Conservation (phyloP, 2,888 invertebrate species). For the Drosophila ezoana region DNA sequence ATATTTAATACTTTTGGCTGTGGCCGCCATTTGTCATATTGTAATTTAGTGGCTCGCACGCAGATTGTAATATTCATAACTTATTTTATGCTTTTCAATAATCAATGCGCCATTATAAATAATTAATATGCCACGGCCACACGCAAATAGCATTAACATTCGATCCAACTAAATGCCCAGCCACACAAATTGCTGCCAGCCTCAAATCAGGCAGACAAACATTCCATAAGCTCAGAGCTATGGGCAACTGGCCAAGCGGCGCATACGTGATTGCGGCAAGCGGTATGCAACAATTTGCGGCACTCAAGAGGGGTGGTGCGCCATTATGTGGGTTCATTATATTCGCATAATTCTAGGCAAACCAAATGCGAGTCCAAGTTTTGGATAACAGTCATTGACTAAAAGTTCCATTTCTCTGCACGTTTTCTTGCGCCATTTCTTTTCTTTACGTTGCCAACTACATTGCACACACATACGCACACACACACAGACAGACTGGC, state of each 20-base stretch:
- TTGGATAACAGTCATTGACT: slow-evolving; percentile 5
- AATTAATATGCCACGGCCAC: slow-evolving; percentile 39
- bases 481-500: slow-evolving; percentile 10
- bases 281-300: slow-evolving; percentile 47
- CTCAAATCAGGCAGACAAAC: slow-evolving; percentile 14
- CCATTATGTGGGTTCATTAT: slow-evolving; percentile 54
- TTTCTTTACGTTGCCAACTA: slow-evolving; percentile 16
- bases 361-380: slow-evolving; percentile 4
- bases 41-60: slow-evolving; percentile 64
- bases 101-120: slow-evolving; percentile 51
- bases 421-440: slow-evolving; percentile 38
- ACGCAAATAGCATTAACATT: slow-evolving; percentile 15
- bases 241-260: slow-evolving; percentile 6
- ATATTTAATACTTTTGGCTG: slow-evolving; percentile 38
- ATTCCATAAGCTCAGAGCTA: not conserved
- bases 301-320: not conserved
- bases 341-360: slow-evolving; percentile 48
- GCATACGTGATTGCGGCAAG: slow-evolving; percentile 23
- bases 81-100: slow-evolving; percentile 48
- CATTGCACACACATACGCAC: slow-evolving; percentile 12
- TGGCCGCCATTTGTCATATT: slow-evolving; percentile 59
- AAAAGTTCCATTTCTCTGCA: slow-evolving; percentile 1
- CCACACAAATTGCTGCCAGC: slow-evolving; percentile 20
- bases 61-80: slow-evolving; percentile 38
- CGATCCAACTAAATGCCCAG: slow-evolving; percentile 19